Conservation (phyloP, 1,140 invertebrate species). For the Sinonovacula constricta region DNA sequence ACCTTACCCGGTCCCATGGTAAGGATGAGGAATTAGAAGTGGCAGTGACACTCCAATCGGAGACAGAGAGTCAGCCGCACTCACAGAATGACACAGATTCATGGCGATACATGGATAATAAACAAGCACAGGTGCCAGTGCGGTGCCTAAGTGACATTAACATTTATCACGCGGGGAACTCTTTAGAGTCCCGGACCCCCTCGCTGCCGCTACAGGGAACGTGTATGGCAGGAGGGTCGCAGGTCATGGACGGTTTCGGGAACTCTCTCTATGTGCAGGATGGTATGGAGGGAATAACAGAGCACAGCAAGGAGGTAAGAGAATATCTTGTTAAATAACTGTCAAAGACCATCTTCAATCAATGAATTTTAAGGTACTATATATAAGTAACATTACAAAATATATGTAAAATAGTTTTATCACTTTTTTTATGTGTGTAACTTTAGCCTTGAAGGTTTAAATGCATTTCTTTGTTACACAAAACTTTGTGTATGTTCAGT, state of each 20-base stretch:
- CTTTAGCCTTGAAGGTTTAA: too few species aligned
- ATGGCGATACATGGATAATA: constrained; percentile 26
- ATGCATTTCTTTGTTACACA: too few species aligned
- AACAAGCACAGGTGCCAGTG: constrained; percentile 7
- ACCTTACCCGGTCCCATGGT: constrained; percentile 54
- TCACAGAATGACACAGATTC: constrained; percentile 76
- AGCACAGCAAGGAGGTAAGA: constrained; percentile 39
- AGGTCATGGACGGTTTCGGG: constrained; percentile 33
- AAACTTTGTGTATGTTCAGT: too few species aligned
- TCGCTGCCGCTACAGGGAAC: constrained; percentile 25
- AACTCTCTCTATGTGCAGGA: constrained; percentile 34
- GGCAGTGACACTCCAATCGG: constrained; percentile 68
- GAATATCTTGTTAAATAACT: too few species aligned
- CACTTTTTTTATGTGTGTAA: too few species aligned
- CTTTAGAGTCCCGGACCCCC: constrained; percentile 42
- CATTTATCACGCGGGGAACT: too few species aligned
- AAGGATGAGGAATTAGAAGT: constrained; percentile 64
- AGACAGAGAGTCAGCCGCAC: constrained; percentile 60
- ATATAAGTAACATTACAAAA: too few species aligned
- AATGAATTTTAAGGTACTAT: too few species aligned
- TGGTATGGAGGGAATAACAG: constrained; percentile 7
- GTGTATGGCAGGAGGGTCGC: background rate
- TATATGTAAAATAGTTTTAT: too few species aligned
- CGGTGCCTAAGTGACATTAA: too few species aligned
- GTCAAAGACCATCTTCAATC: too few species aligned